phyloP scores from a whole-genome alignment of 2,113 vertebrate species.

The Toxotes chatareus region DNA sequence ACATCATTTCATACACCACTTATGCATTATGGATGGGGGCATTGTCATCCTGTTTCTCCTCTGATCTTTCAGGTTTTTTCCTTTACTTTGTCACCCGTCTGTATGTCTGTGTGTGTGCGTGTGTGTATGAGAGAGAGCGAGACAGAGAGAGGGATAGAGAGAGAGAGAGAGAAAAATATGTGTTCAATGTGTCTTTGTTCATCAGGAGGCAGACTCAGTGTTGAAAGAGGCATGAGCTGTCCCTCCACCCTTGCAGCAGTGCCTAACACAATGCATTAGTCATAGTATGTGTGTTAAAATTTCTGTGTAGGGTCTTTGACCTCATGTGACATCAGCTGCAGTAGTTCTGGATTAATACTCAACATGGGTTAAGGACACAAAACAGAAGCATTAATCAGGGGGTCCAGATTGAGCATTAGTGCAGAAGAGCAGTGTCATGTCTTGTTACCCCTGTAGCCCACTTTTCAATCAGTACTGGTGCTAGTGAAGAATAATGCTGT shows the following conservation, averaged over 20 bases:
- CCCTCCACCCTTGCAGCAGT: conserved; percentile 35
- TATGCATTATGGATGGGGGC: too few species aligned
- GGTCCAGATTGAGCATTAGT: neutral
- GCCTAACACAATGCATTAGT: conserved; percentile 49
- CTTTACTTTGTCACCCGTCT: neutral
- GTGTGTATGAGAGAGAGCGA: neutral
- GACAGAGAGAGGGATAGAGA: neutral
- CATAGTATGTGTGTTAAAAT: conserved; percentile 24
- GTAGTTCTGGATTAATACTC: neutral
- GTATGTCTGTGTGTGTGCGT: neutral
- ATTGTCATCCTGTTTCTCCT: too few species aligned
- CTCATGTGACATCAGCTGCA: conserved; percentile 10
- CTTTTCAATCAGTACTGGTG: neutral
- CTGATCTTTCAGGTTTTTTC: too few species aligned
- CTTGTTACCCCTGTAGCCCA: neutral
- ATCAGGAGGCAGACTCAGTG: conserved; percentile 27
- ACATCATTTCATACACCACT: too few species aligned
- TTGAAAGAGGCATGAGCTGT: conserved; percentile 63
- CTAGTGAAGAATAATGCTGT: neutral
- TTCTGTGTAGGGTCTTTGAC: conserved; percentile 2
- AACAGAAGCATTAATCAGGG: neutral
- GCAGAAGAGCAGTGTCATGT: neutral
- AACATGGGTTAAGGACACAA: neutral
- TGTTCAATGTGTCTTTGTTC: conserved; percentile 39
- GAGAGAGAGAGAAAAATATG: neutral